Evolutionary conservation across 2,113 vertebrate genomes (phyloP).

Genomic region (Lampris megalopsis): DNA sequence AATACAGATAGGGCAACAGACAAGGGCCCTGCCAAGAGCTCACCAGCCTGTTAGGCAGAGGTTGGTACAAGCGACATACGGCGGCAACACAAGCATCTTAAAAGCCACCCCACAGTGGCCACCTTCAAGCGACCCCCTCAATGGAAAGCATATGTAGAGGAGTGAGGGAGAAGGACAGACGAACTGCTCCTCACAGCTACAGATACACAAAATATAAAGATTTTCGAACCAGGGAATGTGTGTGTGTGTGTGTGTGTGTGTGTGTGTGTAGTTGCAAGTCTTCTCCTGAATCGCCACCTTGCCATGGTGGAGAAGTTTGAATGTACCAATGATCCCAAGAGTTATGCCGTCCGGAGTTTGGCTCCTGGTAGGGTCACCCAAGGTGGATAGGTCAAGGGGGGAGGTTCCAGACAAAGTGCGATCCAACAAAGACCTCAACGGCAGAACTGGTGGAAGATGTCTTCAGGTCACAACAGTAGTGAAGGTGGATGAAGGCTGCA

Average conservation of each 20-base stretch:
- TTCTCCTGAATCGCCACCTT: too few species aligned
- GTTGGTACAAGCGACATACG: constrained; percentile 4
- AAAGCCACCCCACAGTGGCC: neutral
- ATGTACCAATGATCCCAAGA: too few species aligned
- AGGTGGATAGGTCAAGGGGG: too few species aligned
- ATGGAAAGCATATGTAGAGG: constrained; percentile 23
- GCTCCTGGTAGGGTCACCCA: too few species aligned
- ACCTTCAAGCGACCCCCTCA: neutral
- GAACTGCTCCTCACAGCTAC: constrained; percentile 1
- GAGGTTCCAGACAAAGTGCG: too few species aligned
- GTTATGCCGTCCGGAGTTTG: too few species aligned
- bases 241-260: constrained; percentile 5
- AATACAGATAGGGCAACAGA: constrained; percentile 25
- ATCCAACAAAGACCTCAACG: too few species aligned
- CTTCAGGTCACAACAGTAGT: too few species aligned
- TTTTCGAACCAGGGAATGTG: neutral
- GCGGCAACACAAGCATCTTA: neutral
- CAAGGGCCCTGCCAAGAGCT: neutral
- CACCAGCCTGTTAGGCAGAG: constrained; percentile 3
- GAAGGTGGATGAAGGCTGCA: too few species aligned
- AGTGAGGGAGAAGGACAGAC: constrained; percentile 1
- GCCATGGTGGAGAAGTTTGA: too few species aligned
- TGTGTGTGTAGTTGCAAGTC: neutral
- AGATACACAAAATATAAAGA: neutral
- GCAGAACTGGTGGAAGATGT: too few species aligned